Evolutionary conservation across 2,797 vertebrate species (phyloP).

Genomic region (Danio tinwini): DNA sequence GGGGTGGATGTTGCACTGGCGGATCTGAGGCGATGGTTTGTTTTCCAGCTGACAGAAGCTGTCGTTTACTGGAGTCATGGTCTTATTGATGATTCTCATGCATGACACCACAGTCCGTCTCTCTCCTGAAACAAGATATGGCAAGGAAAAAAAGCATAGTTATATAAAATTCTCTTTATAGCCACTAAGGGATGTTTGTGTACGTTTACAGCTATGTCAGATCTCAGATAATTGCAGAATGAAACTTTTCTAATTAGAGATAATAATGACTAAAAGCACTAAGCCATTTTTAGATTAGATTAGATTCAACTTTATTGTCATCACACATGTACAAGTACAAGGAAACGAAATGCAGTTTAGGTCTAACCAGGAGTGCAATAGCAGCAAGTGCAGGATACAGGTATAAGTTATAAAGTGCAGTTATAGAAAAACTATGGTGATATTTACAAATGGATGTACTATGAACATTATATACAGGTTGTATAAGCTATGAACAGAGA

Average conservation of each 20-base stretch:
- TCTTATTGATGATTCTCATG: conserved; percentile 88
- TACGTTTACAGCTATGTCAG: conserved; percentile 18
- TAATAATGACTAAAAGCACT: conserved; percentile 46
- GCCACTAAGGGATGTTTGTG: not conserved
- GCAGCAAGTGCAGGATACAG: too few species aligned
- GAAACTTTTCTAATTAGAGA: conserved; percentile 57
- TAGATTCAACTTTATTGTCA: too few species aligned
- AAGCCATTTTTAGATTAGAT: too few species aligned
- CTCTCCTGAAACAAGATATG: conserved; percentile 79
- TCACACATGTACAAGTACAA: too few species aligned
- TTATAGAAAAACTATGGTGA: too few species aligned
- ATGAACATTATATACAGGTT: too few species aligned
- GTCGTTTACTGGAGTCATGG: conserved; percentile 85
- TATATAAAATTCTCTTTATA: not conserved
- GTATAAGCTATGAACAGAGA: too few species aligned
- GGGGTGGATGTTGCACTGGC: conserved; percentile 88
- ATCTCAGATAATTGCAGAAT: conserved; percentile 57
- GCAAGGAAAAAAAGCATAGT: not conserved
- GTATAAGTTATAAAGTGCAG: too few species aligned
- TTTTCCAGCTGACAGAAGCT: conserved; percentile 86
- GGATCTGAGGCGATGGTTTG: conserved; percentile 85
- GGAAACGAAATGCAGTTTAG: too few species aligned
- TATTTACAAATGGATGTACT: too few species aligned
- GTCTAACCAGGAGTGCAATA: too few species aligned
- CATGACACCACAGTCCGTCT: conserved; percentile 91